A percentile compares a stretch with the other conserved stretches of the same genome.
Conservation (phyloP, 2,113 vertebrate species). For the Theristicus caerulescens region DNA sequence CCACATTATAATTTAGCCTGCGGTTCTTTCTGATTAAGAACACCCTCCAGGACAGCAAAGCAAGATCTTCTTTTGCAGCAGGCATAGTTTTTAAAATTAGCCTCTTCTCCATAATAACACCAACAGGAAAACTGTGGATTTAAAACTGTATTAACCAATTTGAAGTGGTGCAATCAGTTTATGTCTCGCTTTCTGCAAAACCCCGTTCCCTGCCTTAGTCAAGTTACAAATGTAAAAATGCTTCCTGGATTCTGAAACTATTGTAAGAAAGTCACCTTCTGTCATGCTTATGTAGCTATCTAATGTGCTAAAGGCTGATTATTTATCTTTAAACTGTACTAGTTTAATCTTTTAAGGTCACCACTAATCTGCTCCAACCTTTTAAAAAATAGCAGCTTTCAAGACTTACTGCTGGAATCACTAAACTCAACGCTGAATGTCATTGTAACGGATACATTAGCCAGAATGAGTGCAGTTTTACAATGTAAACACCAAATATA, state of each 20-base stretch:
- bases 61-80: conserved; percentile 74
- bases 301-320: conserved; percentile 68
- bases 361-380: conserved; percentile 68
- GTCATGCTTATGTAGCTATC: conserved; percentile 69
- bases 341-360: conserved; percentile 69
- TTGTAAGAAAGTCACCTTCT: conserved; percentile 73
- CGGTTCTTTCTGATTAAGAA: conserved; percentile 84
- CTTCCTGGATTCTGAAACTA: conserved; percentile 41
- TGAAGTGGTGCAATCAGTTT: conserved; percentile 66
- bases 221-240: conserved; percentile 66
- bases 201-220: conserved; percentile 21
- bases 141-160: conserved; percentile 64
- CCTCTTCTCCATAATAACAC: conserved; percentile 71
- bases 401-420: conserved; percentile 59
- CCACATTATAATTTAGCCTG: conserved; percentile 75
- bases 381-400: conserved; percentile 70
- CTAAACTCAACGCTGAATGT: conserved; percentile 52
- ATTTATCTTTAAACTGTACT: conserved; percentile 72
- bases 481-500: conserved; percentile 61
- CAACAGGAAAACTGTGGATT: conserved; percentile 68
- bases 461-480: conserved; percentile 45
- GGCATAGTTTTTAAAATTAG: conserved; percentile 68
- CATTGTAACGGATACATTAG: conserved; percentile 56
- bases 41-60: conserved; percentile 78
- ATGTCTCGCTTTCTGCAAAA: conserved; percentile 43